Percentiles rank a stretch among this genome's conserved stretches.
phyloP scores from a whole-genome alignment of 2,797 vertebrate genomes.

The Falco cherrug region DNA sequence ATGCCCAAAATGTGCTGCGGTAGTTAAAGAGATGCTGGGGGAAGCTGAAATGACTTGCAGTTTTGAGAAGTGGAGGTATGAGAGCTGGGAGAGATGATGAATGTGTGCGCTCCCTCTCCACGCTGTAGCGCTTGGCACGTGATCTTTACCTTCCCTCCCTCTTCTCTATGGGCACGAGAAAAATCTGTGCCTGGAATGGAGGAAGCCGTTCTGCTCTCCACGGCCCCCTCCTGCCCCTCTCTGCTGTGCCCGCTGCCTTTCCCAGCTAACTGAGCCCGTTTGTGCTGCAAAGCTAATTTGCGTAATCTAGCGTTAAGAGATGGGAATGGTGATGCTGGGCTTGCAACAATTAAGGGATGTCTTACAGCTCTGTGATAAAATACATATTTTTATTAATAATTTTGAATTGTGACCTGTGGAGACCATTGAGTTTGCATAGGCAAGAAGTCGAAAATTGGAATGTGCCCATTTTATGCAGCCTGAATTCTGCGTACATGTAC shows the following conservation, averaged over 20 bases:
- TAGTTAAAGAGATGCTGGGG: background rate
- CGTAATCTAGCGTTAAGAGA: background rate
- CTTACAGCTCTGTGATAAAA: background rate
- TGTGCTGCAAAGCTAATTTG: background rate
- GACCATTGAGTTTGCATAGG: background rate
- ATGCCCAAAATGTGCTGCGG: accelerated
- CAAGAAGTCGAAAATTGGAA: background rate
- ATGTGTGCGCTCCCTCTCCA: background rate
- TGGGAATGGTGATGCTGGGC: background rate
- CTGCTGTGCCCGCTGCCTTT: background rate
- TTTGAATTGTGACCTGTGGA: background rate
- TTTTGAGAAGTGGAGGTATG: background rate
- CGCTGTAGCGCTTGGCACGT: background rate
- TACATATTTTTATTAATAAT: background rate
- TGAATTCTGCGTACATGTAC: background rate
- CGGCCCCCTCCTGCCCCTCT: background rate
- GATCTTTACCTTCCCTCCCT: background rate
- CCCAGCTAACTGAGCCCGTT: background rate
- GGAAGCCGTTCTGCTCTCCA: background rate
- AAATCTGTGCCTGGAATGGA: background rate
- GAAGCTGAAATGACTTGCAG: slow-evolving; percentile 54
- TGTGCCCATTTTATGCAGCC: background rate
- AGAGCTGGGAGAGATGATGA: background rate
- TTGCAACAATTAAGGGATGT: background rate
- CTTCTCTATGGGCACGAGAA: background rate